phyloP scores from a whole-genome alignment of 2,113 vertebrate genomes.

The Uria aalge region DNA sequence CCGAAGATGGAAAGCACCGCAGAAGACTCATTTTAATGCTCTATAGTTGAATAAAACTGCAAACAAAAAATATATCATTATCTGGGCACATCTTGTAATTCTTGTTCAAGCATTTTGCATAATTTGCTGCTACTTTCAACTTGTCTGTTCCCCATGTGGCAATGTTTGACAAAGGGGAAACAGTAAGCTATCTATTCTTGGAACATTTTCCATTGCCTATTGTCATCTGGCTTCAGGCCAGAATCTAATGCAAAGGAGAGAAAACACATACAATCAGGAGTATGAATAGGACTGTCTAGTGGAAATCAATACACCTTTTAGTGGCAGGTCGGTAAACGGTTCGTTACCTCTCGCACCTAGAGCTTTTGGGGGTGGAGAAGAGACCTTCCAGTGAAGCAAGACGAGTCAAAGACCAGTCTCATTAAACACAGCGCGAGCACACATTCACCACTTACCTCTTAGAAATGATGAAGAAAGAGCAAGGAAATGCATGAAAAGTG shows the following conservation, averaged over 20 bases:
- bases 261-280: not conserved
- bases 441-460: not conserved
- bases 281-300: not conserved
- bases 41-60: not conserved
- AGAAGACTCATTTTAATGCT: conserved; percentile 4
- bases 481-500: not conserved
- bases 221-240: conserved; percentile 11
- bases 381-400: not conserved
- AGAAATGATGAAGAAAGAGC: not conserved
- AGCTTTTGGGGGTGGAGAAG: not conserved
- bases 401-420: not conserved
- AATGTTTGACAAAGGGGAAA: conserved; percentile 41
- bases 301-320: not conserved
- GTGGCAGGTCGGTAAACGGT: not conserved
- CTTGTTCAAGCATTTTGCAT: conserved; percentile 12
- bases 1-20: conserved; percentile 4
- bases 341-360: not conserved
- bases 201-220: conserved; percentile 25
- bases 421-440: not conserved
- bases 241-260: conserved; percentile 1
- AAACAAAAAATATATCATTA: conserved; percentile 53
- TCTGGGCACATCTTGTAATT: conserved; percentile 47
- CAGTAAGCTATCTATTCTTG: conserved; percentile 24
- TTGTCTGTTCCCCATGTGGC: conserved; percentile 10
- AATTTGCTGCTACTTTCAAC: conserved; percentile 54